Evolutionary conservation across 30 jellyfish, hydroid and myxozoan species (phyloP), one percentile per base, ranked within the genome.

Genomic region (Euphysa ruthae): DNA sequence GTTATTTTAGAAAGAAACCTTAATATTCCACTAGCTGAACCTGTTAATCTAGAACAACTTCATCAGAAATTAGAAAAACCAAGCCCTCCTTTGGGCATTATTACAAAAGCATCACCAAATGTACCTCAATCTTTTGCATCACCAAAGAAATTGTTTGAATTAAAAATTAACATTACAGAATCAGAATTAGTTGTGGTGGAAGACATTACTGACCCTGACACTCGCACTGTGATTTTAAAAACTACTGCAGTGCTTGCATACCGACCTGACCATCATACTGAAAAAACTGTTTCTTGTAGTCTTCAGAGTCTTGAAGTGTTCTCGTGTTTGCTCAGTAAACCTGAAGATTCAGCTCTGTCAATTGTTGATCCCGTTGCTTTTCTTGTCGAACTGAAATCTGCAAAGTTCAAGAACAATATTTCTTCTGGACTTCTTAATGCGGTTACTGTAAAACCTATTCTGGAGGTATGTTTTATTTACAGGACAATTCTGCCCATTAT

Each of bases 181-280:
- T 71, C 98, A 4, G 95, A 90, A 46, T 58, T 90, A 7, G 85
- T 90, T 43, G 95, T 90, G 27, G 95, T 82, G 23, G 98, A 90
- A 44, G 93, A 90, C 60, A 35, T 54, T 43, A 13, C 85, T 0
- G 73, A 75, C 1, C 63, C 61, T 42, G 98, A 90, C 54, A 90
- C 95, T 3, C 73, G 92, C 2, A 93, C 98, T 29, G 93, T 90
- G 3, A 82, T 90, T 5, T 75, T 90, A 4, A 69, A 90, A 90
- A 90, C 98, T 12, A 90, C 98, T 6, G 98, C 98, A 18, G 98
- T 90, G 13, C 26, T 90, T 58, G 95, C 93, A 5, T 90, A 76
- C 52, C 93, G 98, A 12, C 98, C 98, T 7, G 73, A 90, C 55
- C 93, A 82, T 60, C 74, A 75, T 61, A 38, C 92, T 0, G 95